Percentiles rank a stretch among this genome's conserved stretches.
Evolutionary conservation across 92 coral and sea anemone species (phyloP).

Genomic region (Porites cylindrica): DNA sequence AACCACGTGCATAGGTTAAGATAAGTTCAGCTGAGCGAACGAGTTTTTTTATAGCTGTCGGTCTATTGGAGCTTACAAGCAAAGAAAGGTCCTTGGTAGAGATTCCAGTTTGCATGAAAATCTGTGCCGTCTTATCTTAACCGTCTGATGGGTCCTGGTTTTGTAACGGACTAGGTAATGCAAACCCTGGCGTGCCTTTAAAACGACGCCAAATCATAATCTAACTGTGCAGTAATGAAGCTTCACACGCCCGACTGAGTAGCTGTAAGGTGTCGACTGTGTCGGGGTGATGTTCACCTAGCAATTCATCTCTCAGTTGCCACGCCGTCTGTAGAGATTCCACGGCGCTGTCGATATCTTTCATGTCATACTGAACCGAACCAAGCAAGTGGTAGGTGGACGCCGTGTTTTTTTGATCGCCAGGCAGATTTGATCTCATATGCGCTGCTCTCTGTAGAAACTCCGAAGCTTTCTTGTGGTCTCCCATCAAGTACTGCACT

Average conservation of each 20-base stretch:
- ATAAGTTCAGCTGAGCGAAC: too few species aligned
- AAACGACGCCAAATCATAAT: too few species aligned
- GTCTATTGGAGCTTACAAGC: too few species aligned
- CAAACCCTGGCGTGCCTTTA: too few species aligned
- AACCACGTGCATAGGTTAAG: too few species aligned
- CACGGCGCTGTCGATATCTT: background rate
- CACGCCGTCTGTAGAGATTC: slow-evolving; percentile 13
- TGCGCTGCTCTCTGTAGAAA: background rate
- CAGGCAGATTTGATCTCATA: background rate
- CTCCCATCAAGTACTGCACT: background rate
- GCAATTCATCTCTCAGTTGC: background rate
- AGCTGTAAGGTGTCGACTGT: background rate
- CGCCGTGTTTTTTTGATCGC: slow-evolving; percentile 1
- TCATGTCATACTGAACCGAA: background rate
- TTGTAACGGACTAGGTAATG: too few species aligned
- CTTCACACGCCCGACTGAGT: background rate
- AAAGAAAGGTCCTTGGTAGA: too few species aligned
- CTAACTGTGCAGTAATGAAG: background rate
- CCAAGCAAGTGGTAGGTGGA: slow-evolving; percentile 44
- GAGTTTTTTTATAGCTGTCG: too few species aligned
- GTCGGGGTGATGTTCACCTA: slow-evolving; percentile 6
- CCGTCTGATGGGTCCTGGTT: too few species aligned
- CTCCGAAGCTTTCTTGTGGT: background rate
- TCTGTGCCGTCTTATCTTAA: too few species aligned
- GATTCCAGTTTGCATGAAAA: too few species aligned